These are phyloP conservation scores for Formicarius rufipectus DNA, from an alignment of 2,113 vertebrate species.

Conservation along the genomic window DNA sequence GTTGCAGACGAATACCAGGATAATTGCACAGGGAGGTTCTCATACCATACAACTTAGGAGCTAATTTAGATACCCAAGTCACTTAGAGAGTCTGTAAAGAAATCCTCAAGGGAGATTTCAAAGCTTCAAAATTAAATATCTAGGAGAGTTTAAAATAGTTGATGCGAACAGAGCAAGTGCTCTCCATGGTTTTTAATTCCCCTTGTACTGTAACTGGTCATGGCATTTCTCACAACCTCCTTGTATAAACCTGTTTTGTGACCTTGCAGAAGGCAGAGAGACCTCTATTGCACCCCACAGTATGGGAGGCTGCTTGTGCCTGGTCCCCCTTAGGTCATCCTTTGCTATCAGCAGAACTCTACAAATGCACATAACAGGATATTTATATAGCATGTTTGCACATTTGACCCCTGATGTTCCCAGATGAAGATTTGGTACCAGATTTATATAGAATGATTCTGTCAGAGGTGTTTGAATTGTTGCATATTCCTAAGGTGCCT, in stretches of 20 bases:
- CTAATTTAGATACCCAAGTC: not conserved
- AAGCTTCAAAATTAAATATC: not conserved
- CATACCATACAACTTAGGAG: not conserved
- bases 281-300: not conserved
- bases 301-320: not conserved
- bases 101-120: not conserved
- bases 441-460: not conserved
- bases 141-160: not conserved
- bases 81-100: not conserved
- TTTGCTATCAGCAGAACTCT: not conserved
- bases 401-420: not conserved
- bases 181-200: not conserved
- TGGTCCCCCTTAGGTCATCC: not conserved
- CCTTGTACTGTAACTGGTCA: not conserved
- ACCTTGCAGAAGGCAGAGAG: not conserved
- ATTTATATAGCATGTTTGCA: not conserved
- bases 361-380: not conserved
- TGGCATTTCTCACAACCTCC: not conserved
- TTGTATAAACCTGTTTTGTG: not conserved
- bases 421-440: not conserved
- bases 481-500: not conserved
- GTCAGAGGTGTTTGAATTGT: not conserved
- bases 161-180: not conserved
- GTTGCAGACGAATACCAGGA: not conserved
- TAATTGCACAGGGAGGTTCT: not conserved